These are phyloP conservation scores for Astreopora myriophthalma DNA, from an alignment of 64 coral and sea anemone species.

Conservation along the genomic window DNA sequence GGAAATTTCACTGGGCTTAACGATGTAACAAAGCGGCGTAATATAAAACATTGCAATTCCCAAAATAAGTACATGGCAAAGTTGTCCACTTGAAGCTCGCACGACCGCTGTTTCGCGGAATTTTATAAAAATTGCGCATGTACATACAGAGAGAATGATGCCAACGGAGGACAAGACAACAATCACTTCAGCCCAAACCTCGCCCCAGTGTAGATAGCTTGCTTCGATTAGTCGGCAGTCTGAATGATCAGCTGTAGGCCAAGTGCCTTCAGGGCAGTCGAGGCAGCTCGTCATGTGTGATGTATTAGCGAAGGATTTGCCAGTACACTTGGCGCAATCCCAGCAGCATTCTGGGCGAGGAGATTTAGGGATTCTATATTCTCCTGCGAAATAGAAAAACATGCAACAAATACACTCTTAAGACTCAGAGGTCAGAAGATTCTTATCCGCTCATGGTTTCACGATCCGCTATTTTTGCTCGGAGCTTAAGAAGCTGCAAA, in stretches of 20 bases:
- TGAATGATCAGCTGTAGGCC: constrained; percentile 38
- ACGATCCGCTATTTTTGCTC: no score
- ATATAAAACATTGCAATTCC: constrained; percentile 67
- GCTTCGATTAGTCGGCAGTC: constrained; percentile 43
- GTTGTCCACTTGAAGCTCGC: constrained; percentile 54
- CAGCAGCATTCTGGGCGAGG: constrained; percentile 77
- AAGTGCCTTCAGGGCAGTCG: constrained; percentile 59
- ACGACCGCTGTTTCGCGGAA: constrained; percentile 52
- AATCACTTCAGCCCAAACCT: constrained; percentile 46
- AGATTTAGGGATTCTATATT: constrained; percentile 43
- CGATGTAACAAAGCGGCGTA: constrained; percentile 35
- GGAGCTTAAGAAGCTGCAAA: no score
- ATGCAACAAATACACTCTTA: background rate
- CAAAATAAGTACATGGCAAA: constrained; percentile 46
- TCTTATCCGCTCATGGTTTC: no score
- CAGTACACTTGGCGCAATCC: constrained; percentile 62
- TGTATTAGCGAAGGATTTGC: constrained; percentile 56
- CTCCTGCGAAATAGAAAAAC: constrained; percentile 6
- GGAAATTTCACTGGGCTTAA: constrained; percentile 30
- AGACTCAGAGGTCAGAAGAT: background rate
- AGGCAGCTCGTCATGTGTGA: constrained; percentile 43
- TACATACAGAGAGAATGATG: background rate
- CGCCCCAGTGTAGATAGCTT: constrained; percentile 23
- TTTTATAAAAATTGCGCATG: constrained; percentile 28
- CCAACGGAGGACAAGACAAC: constrained; percentile 42